Conservation (phyloP, 53 echinoderm and acorn worm genomes). For the Patiria pectinifera region DNA sequence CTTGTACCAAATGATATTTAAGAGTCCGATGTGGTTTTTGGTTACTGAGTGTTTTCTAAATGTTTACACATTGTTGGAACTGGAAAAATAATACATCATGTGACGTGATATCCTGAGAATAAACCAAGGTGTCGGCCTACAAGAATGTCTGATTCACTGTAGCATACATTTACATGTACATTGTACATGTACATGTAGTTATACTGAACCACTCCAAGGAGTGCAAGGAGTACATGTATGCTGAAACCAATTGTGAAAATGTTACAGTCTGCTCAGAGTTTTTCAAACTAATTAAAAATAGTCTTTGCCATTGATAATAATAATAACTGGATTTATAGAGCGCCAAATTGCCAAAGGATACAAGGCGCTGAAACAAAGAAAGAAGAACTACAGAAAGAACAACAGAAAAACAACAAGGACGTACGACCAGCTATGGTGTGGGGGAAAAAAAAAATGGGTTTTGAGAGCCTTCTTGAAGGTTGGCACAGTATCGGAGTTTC, state of each 20-base stretch:
- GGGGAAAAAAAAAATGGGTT: too few species aligned
- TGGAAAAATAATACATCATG: not conserved
- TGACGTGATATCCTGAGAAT: not conserved
- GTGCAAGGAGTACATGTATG: too few species aligned
- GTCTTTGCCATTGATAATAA: too few species aligned
- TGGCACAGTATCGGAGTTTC: too few species aligned
- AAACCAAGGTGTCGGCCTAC: not conserved
- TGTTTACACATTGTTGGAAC: conserved; percentile 4
- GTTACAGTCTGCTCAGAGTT: not conserved
- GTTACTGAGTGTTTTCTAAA: not conserved
- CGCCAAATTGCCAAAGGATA: too few species aligned
- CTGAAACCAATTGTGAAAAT: not conserved
- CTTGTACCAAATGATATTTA: not conserved
- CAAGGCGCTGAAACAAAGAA: too few species aligned
- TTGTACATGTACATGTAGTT: not conserved
- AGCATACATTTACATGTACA: not conserved
- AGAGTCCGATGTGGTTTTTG: not conserved
- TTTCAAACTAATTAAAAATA: not conserved
- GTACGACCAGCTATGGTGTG: too few species aligned
- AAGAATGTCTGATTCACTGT: not conserved
- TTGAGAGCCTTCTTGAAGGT: too few species aligned
- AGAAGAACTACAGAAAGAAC: too few species aligned
- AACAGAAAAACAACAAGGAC: too few species aligned
- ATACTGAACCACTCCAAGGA: too few species aligned
- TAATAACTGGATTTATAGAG: too few species aligned